These are phyloP conservation scores for Lophius piscatorius DNA, from an alignment of 2,113 vertebrate genomes.

Conservation along the genomic window DNA sequence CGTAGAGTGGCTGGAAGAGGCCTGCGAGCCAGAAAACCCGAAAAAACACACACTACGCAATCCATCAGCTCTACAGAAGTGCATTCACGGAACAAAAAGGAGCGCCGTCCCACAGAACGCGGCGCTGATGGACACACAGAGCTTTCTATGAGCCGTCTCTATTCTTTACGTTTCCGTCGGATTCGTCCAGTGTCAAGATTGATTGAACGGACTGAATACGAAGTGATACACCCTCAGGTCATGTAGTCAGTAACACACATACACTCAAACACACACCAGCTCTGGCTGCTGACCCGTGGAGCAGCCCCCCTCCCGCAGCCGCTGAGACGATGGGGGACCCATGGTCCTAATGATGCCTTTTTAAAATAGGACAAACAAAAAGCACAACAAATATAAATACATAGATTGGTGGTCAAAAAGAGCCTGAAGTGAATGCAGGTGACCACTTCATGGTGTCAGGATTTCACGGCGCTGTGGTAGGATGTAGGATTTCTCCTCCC, in stretches of 20 bases:
- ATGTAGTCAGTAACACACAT: conserved; percentile 20
- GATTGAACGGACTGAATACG: conserved; percentile 42
- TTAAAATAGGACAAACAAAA: too few species aligned
- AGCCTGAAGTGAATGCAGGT: too few species aligned
- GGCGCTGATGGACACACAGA: not conserved
- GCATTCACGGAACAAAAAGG: conserved; percentile 1
- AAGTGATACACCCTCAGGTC: conserved; percentile 51
- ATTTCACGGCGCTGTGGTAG: too few species aligned
- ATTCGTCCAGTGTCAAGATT: conserved; percentile 45
- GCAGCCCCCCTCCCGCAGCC: too few species aligned
- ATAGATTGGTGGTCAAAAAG: too few species aligned
- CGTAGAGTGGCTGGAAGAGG: conserved; percentile 14
- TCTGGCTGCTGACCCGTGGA: too few species aligned
- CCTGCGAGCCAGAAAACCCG: not conserved
- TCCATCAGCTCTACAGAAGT: conserved; percentile 22
- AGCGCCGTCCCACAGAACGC: not conserved
- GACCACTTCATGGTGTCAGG: too few species aligned
- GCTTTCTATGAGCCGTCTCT: conserved; percentile 7
- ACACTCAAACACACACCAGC: conserved; percentile 11
- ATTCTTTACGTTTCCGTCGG: conserved; percentile 41
- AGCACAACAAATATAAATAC: too few species aligned
- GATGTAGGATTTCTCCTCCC: too few species aligned
- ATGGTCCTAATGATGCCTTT: too few species aligned
- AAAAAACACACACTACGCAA: conserved; percentile 7
- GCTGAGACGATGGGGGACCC: too few species aligned